These are phyloP conservation scores for Drosophila grimshawi DNA, from an alignment of 1,140 invertebrate species.

Conservation along the genomic window DNA sequence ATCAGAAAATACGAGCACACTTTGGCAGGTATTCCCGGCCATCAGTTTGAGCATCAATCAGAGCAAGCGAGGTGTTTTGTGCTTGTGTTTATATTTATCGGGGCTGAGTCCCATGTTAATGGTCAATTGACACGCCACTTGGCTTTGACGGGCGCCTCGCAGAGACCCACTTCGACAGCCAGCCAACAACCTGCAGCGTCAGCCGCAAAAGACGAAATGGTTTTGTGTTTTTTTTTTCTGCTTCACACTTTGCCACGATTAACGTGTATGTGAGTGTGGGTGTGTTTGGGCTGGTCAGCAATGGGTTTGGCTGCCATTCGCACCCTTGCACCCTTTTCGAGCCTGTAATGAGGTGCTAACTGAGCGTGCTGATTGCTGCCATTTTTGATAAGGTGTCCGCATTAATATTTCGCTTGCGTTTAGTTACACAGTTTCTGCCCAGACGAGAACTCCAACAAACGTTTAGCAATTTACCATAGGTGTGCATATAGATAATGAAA, in stretches of 20 bases:
- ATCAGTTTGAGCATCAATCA: slow-evolving; percentile 46
- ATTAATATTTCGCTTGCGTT: slow-evolving; percentile 76
- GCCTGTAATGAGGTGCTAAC: slow-evolving; percentile 73
- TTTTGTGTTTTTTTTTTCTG: slow-evolving; percentile 22
- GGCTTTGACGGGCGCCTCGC: slow-evolving; percentile 57
- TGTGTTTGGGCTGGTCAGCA: slow-evolving; percentile 15
- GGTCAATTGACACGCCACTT: slow-evolving; percentile 82
- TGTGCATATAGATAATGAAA: slow-evolving; percentile 17
- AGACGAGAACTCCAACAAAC: slow-evolving; percentile 11
- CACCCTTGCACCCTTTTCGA: slow-evolving; percentile 21
- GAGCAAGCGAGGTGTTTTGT: slow-evolving; percentile 27
- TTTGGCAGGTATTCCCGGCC: background rate
- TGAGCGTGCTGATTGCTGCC: slow-evolving; percentile 80
- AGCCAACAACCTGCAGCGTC: background rate
- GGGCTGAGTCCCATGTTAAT: slow-evolving; percentile 68
- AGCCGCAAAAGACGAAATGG: slow-evolving; percentile 39
- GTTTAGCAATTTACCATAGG: slow-evolving; percentile 11
- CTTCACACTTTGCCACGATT: slow-evolving; percentile 52
- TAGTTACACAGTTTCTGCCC: slow-evolving; percentile 41
- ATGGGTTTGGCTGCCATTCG: slow-evolving; percentile 4
- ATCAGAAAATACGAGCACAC: background rate
- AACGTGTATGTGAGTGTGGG: slow-evolving; percentile 42
- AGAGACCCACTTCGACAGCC: slow-evolving; percentile 1
- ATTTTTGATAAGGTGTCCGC: slow-evolving; percentile 77
- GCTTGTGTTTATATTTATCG: slow-evolving; percentile 71